Evolutionary conservation across 2,888 invertebrate species (phyloP), one percentile per base, ranked within the genome.

Genomic region (Drosophila imparisetae): DNA sequence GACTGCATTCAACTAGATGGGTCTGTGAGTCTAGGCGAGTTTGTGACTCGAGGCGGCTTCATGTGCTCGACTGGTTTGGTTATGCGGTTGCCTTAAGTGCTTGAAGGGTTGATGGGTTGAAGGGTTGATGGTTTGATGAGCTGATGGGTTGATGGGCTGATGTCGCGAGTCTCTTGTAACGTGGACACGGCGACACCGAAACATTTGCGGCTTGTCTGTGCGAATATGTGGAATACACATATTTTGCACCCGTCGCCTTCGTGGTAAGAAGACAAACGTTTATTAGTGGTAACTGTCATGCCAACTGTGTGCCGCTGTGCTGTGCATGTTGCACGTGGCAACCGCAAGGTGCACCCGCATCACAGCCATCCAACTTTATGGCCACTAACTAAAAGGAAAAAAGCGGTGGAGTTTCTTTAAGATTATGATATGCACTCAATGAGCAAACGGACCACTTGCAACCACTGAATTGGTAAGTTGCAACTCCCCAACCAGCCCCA

Each of bases 31-130:
- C 55, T 42, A 30, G 36, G 30, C 45, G 53, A 34, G 40, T 29
- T 49, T 62, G 60, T 38, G 58, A 61, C 72, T 66, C 45, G 45
- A 52, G 57, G 55, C 34, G 66, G 70, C 81, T 79, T 75, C 71
- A 69, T 69, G 65, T 77, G 79, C 73, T 83, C 55, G 72, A 65
- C 79, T 74, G 71, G 58, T 57, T 68, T 71, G 79, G 74, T 76
- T 75, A 60, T 84, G 87, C 61, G 84, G 84, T 87, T 70, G 77
- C 32, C 80, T 81, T 74, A 80, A 83, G 86, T 80, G 79, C 77
- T 75, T 59, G 66, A 75, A 65, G 70, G 70, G 74, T 64, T 68
- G 65, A 42, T 60, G 53, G 48, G 52, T 48, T 42, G 66, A 45
- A 24, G 30, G 48, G 24, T 2, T 40, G 52, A 21, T 21, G 40